Evolutionary conservation across 2,888 invertebrate species (phyloP), one percentile per base, ranked within the genome.

Genomic region (Rugalucina vietnamica): DNA sequence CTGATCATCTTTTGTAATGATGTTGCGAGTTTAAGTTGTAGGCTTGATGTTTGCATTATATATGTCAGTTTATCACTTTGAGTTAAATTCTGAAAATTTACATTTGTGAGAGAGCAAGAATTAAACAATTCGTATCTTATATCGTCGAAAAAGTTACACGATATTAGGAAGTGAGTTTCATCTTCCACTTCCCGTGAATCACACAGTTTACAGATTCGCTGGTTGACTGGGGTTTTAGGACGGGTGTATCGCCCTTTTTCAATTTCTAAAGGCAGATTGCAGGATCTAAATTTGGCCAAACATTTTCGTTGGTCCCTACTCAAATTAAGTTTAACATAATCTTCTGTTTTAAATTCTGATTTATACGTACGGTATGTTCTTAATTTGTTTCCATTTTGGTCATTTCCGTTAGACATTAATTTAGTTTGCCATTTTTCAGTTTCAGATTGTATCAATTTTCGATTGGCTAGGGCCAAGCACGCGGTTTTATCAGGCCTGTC

Each of bases 241-340:
- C 60, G 29, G 60, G 60, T 60, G 29, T 60, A 60, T 29, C 60
- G 3, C 5, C 24, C 60, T 10, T 27, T 60, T 60, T 60, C 60
- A 60, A 60, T 60, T 10, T 27, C 29, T 18, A 60, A 21, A 29
- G 60, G 60, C 29, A 60, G 18, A 60, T 29, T 60, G 60, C 60
- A 60, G 21, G 29, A 29, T 10, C 29, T 4, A 4, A 24, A n/a
- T n/a, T n/a, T n/a, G n/a, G n/a, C n/a, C n/a, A n/a, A n/a, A n/a
- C n/a, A n/a, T n/a, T n/a, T n/a, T 60, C 60, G 60, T 1, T 60
- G 60, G 60, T 21, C 60, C 29, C 60, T 60, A 60, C 60, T 60
- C 60, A 60, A 5, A 18, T 60, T 60, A 27, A 8, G 21, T 27
- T 24, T 60, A 5, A 60, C 24, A 21, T 27, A 60, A 60, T 60